Percentiles rank a stretch among this genome's conserved stretches.
Conservation (phyloP, 1,140 invertebrate species). For the Formica selysi region DNA sequence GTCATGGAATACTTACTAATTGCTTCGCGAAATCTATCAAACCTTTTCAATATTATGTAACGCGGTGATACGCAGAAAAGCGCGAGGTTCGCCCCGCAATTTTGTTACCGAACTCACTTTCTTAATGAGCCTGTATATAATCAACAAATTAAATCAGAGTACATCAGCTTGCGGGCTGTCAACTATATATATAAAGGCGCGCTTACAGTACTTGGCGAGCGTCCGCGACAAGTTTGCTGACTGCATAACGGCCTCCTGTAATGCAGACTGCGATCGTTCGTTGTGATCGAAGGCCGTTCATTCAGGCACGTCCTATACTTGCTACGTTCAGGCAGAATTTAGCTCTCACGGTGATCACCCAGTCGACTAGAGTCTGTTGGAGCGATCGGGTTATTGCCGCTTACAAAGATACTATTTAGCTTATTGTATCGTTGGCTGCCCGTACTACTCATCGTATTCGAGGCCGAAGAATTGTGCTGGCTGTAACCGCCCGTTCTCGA, state of each 20-base stretch:
- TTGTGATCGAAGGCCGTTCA: constrained; percentile 73
- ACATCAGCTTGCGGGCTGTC: not conserved
- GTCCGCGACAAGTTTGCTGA: constrained; percentile 28
- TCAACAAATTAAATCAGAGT: constrained; percentile 28
- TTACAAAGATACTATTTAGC: constrained; percentile 82
- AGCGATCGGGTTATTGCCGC: constrained; percentile 78
- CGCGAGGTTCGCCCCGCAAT: constrained; percentile 7
- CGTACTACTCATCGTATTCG: constrained; percentile 85
- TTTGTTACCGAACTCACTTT: not conserved
- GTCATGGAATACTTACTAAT: constrained; percentile 41
- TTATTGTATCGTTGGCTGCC: constrained; percentile 85
- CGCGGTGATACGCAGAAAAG: not conserved
- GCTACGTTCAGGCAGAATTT: constrained; percentile 67
- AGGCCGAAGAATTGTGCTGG: constrained; percentile 84
- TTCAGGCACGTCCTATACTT: constrained; percentile 23
- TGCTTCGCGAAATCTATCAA: constrained; percentile 8
- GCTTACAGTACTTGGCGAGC: constrained; percentile 21
- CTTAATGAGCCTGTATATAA: constrained; percentile 20
- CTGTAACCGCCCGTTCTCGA: constrained; percentile 80
- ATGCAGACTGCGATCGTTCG: constrained; percentile 60
- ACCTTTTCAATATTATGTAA: constrained; percentile 31
- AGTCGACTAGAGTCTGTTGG: constrained; percentile 81
- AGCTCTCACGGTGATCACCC: constrained; percentile 84
- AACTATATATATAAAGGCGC: not conserved
- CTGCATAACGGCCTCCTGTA: constrained; percentile 41